Evolutionary conservation across 1,140 invertebrate genomes (phyloP).

Genomic region (Rhynchophorus ferrugineus): DNA sequence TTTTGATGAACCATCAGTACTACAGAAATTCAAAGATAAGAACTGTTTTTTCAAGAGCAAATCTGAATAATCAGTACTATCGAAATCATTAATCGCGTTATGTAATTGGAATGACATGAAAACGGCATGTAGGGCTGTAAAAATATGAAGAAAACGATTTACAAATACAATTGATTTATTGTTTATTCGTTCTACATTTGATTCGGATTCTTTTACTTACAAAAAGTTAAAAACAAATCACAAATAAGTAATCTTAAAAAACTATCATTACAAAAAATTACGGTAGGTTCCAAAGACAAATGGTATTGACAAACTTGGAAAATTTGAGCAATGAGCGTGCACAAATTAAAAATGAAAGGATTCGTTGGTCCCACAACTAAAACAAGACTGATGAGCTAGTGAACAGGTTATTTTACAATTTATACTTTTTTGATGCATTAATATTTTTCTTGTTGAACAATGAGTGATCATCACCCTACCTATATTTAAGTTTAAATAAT

Average conservation of each 20-base stretch:
- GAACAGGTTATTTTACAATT: background rate
- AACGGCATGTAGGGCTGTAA: no score
- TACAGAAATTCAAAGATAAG: no score
- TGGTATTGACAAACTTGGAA: background rate
- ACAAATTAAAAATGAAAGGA: background rate
- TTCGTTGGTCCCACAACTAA: background rate
- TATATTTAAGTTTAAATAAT: no score
- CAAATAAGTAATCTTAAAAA: background rate
- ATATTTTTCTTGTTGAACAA: no score
- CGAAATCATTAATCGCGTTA: no score
- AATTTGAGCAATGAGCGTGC: background rate
- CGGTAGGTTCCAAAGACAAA: background rate
- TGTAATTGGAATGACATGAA: no score
- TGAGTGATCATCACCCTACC: no score
- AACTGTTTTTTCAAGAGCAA: no score
- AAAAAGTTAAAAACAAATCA: background rate
- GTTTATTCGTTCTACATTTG: background rate
- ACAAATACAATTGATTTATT: background rate
- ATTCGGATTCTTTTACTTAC: background rate
- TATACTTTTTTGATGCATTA: background rate
- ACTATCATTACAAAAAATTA: background rate
- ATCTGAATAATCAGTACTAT: no score
- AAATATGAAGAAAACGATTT: background rate
- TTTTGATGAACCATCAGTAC: no score
- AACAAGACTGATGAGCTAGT: background rate